These are phyloP conservation scores for Sinotaia quadrata DNA, from an alignment of 2,888 invertebrate genomes.

Conservation along the genomic window DNA sequence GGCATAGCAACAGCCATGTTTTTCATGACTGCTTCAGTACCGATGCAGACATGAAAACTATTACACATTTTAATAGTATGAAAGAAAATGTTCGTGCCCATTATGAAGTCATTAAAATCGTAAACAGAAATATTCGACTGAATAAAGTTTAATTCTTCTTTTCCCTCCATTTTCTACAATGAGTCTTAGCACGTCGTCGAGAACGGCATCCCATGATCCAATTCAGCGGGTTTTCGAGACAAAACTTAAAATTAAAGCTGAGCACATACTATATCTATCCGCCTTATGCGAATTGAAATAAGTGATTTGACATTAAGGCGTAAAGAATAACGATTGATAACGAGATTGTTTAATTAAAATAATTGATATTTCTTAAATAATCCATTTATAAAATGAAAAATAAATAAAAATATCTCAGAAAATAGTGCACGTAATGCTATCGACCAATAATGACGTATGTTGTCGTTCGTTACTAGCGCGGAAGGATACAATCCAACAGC, in stretches of 20 bases:
- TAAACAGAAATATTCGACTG: conserved; percentile 22
- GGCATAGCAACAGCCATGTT: conserved; percentile 61
- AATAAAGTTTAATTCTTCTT: not conserved
- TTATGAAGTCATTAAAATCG: conserved; percentile 26
- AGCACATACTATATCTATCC: too few relatives aligned
- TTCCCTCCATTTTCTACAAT: conserved; percentile 15
- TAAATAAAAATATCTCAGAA: too few relatives aligned
- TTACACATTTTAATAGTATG: conserved; percentile 55
- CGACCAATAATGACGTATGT: conserved; percentile 13
- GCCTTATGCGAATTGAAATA: too few relatives aligned
- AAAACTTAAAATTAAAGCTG: not conserved
- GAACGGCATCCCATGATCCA: not conserved
- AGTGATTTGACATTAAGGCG: too few relatives aligned
- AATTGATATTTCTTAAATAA: too few relatives aligned
- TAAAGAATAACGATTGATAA: too few relatives aligned
- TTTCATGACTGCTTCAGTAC: conserved; percentile 49
- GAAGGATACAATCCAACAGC: not conserved
- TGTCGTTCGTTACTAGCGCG: conserved; percentile 22
- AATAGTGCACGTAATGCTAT: conserved; percentile 3
- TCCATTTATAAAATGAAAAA: too few relatives aligned
- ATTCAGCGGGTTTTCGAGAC: not conserved
- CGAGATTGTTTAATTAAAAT: too few relatives aligned
- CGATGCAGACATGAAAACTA: conserved; percentile 61
- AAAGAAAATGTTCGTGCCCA: conserved; percentile 44
- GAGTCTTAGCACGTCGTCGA: conserved; percentile 1